Evolutionary conservation across 1,140 invertebrate genomes (phyloP).

Genomic region (Harpegnathos saltator): DNA sequence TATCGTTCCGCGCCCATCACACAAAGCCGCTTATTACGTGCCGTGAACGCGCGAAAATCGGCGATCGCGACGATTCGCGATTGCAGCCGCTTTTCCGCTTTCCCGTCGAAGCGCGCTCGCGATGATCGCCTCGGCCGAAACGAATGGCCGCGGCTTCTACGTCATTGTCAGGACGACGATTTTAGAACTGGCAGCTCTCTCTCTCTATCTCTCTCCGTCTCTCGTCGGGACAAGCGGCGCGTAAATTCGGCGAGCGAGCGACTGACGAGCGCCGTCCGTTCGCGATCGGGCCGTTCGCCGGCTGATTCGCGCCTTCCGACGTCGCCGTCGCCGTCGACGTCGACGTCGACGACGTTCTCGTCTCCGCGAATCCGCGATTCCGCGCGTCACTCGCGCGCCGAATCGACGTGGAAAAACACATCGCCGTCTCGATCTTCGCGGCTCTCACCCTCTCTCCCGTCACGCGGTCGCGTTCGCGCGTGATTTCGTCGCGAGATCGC

Average conservation of each 20-base stretch:
- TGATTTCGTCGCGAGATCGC: too few relatives aligned
- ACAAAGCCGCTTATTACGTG: background rate
- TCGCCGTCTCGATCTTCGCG: background rate
- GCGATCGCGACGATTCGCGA: background rate
- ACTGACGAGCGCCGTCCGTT: constrained; percentile 13
- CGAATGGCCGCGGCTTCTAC: constrained; percentile 74
- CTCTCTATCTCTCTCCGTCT: constrained; percentile 60
- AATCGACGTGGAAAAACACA: background rate
- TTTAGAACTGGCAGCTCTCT: constrained; percentile 80
- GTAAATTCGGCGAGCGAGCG: constrained; percentile 62
- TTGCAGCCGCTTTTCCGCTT: background rate
- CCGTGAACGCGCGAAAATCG: background rate
- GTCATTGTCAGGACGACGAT: constrained; percentile 82
- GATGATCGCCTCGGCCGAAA: constrained; percentile 28
- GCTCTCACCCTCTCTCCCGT: too few relatives aligned
- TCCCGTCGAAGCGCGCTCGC: background rate
- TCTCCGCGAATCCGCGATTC: constrained; percentile 5
- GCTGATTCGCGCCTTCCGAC: constrained; percentile 26
- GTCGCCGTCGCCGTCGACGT: too few relatives aligned
- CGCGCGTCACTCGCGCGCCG: background rate
- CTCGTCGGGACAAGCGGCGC: constrained; percentile 52
- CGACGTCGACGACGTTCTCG: too few relatives aligned
- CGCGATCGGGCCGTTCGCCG: constrained; percentile 29
- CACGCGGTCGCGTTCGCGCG: too few relatives aligned
- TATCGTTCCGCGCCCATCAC: constrained; percentile 11